Conservation (phyloP, 92 coral and sea anemone species). For the Virgularia gustaviana region DNA sequence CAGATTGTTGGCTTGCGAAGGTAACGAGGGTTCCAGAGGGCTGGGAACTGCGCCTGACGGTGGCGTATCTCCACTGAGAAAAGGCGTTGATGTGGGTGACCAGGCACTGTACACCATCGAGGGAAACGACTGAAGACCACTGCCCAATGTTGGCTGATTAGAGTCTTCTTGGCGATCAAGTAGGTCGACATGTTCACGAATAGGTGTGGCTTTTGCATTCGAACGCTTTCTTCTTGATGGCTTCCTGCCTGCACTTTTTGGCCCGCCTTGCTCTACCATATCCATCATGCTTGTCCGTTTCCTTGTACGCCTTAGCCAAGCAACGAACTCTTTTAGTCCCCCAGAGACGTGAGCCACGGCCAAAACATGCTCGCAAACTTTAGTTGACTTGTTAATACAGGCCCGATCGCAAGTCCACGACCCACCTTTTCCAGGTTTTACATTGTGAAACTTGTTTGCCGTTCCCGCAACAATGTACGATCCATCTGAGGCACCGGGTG, state of each 20-base stretch:
- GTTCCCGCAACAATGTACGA: slow-evolving; percentile 54
- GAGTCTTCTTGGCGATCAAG: no score
- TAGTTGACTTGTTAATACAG: slow-evolving; percentile 37
- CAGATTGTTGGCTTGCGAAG: no score
- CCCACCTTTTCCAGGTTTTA: slow-evolving; percentile 53
- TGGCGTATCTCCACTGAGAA: no score
- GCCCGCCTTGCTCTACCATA: slow-evolving; percentile 25
- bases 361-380: slow-evolving; percentile 44
- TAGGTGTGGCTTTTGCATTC: slow-evolving; percentile 10
- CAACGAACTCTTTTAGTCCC: slow-evolving; percentile 19
- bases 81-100: no score
- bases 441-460: slow-evolving; percentile 42
- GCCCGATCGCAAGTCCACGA: slow-evolving; percentile 39
- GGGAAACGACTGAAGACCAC: no score
- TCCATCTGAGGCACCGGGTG: slow-evolving; percentile 48
- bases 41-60: no score
- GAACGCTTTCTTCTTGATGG: slow-evolving; percentile 15
- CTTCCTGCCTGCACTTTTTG: slow-evolving; percentile 33
- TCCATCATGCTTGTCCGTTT: slow-evolving; percentile 8
- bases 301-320: slow-evolving; percentile 31
- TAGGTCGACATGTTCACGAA: slow-evolving; percentile 20
- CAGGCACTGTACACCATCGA: no score
- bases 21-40: no score
- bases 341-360: slow-evolving; percentile 46
- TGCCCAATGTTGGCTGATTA: no score